A percentile compares a stretch with the other conserved stretches of the same genome.
phyloP scores from a whole-genome alignment of 2,113 vertebrate genomes.

The Hydrolagus affinis region DNA sequence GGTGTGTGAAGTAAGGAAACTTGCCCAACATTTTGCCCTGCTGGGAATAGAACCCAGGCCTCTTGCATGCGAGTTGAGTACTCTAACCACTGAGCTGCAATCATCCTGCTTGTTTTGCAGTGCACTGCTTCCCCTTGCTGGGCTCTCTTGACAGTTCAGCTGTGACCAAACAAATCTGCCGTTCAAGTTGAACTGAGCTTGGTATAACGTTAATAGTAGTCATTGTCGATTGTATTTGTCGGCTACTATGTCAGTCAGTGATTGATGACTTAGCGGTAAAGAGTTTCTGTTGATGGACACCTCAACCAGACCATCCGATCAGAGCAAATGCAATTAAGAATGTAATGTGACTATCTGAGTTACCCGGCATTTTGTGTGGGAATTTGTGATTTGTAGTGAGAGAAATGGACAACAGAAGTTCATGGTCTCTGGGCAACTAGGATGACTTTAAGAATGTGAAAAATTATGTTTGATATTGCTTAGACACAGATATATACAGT shows the following conservation, averaged over 20 bases:
- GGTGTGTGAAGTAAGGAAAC: no score
- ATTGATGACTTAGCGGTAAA: neutral
- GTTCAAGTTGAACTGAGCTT: neutral
- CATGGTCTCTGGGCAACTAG: neutral
- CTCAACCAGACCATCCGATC: neutral
- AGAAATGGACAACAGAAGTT: neutral
- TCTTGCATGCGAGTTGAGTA: no score
- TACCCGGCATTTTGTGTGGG: neutral
- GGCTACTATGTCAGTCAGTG: neutral
- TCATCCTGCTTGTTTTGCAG: neutral
- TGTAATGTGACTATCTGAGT: neutral
- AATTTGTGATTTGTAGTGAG: neutral
- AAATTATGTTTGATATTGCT: neutral
- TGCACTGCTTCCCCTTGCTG: neutral
- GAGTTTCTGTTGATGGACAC: neutral
- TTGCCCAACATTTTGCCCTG: no score
- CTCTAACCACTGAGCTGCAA: no score
- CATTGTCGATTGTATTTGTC: neutral
- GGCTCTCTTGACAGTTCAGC: neutral
- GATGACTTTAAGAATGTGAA: neutral
- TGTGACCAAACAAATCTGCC: neutral
- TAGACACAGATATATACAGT: neutral
- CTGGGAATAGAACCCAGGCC: no score
- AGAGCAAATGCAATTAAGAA: neutral
- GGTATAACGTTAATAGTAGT: neutral